phyloP scores from a whole-genome alignment of 2,888 invertebrate species.

The Morpho deidamia region DNA sequence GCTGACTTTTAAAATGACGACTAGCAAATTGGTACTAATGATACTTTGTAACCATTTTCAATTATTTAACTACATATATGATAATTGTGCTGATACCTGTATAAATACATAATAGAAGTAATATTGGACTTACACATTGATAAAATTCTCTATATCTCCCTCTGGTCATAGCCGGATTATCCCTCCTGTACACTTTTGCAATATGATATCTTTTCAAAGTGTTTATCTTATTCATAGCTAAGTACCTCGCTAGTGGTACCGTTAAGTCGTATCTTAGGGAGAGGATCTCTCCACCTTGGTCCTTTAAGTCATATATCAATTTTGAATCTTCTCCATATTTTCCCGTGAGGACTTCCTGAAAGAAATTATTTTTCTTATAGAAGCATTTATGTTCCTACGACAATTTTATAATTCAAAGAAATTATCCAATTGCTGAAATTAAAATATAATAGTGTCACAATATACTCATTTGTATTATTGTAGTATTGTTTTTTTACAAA shows the following conservation, averaged over 20 bases:
- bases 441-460: too few species aligned
- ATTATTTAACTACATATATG: neutral
- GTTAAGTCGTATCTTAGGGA: conserved; percentile 98
- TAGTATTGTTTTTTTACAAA: too few species aligned
- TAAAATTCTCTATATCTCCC: conserved; percentile 99
- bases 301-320: conserved; percentile 97
- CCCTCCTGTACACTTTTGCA: conserved; percentile 98
- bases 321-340: conserved; percentile 99
- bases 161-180: conserved; percentile 97
- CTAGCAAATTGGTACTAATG: too few species aligned
- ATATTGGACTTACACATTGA: conserved; percentile 91
- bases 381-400: too few species aligned
- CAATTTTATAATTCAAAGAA: too few species aligned
- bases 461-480: too few species aligned
- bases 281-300: conserved; percentile 98
- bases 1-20: too few species aligned
- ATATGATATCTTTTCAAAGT: conserved; percentile 98
- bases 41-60: too few species aligned
- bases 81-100: too few species aligned
- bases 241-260: conserved; percentile 97
- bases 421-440: too few species aligned
- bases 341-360: conserved; percentile 96
- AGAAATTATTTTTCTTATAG: conserved; percentile 13
- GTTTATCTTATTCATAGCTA: conserved; percentile 98
- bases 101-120: neutral